Evolutionary conservation across 2,113 vertebrate genomes (phyloP).

Genomic region (Alethe diademata): DNA sequence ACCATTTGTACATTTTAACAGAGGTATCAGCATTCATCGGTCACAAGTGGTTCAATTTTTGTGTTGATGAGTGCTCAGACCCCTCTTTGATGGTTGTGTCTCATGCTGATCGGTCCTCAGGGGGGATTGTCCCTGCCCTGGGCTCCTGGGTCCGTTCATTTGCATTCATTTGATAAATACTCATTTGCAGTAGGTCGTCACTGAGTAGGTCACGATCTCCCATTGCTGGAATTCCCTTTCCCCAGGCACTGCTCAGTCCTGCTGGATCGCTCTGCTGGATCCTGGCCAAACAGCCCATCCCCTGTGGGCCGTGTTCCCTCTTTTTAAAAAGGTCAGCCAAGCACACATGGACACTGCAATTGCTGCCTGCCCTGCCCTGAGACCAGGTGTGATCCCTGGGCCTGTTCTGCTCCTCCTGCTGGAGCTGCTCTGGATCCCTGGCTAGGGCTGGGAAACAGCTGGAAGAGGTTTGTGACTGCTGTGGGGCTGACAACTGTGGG

Average conservation of each 20-base stretch:
- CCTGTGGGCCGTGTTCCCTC: background rate
- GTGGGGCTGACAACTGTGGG: too few species aligned
- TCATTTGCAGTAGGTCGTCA: background rate
- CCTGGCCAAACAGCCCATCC: background rate
- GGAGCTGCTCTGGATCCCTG: too few species aligned
- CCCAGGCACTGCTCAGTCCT: background rate
- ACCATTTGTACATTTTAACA: background rate
- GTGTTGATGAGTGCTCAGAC: background rate
- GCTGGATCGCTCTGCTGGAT: background rate
- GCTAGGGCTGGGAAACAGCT: background rate
- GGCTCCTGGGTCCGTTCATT: background rate
- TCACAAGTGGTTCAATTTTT: rapidly evolving
- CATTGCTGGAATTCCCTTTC: background rate
- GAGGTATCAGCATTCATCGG: too few species aligned
- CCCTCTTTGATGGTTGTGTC: too few species aligned
- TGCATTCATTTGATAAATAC: too few species aligned
- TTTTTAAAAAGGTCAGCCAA: background rate
- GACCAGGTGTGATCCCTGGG: rapidly evolving
- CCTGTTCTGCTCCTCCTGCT: background rate
- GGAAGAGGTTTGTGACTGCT: background rate
- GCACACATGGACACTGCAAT: too few species aligned
- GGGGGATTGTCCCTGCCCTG: background rate
- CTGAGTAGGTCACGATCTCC: background rate
- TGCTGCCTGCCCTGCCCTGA: background rate
- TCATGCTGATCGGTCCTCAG: background rate